Base-by-base conservation (phyloP, 2,888 invertebrate species). In the Ophioninae sp. region DNA sequence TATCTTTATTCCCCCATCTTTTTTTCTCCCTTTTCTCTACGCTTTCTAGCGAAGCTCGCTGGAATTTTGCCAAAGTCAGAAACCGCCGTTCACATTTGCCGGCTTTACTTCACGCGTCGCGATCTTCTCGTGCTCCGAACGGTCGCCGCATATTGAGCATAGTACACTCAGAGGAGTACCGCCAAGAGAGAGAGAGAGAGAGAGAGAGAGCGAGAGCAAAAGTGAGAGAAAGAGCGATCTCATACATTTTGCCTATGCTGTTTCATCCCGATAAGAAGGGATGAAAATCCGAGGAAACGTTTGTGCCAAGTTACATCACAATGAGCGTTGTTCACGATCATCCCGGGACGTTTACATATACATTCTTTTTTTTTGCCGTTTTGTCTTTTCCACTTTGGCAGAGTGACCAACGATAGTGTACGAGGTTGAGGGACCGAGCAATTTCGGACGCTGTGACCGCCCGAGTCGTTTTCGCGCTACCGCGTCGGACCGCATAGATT, bases 131-230 rank as follows among this genome's bases (percentile, higher is more conserved):
- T 82, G 39, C 68, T 72, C 65, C 62, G 68, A 64, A 82, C 82
- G 78, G 78, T 87, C 86, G 81, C 79, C 85, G 88, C 87, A 84
- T 86, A 88, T 88, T 87, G 87, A 88, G 81, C 85, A 67, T 30
- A 67, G 20, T 23, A 21, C 30, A 62, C 17, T 68, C n/a, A 37
- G 10, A 17, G 20, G 21, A 20, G 56, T n/a, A n/a, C n/a, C n/a
- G n/a, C n/a, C n/a, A n/a, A 75, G 56, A 74, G 65, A 6, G 21
- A 62, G 62, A 23, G 23, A 62, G 44, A 23, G 7, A n/a, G 23
- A 41, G 7, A 41, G 10, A 56, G 39, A 62, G 30, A 50, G 44
- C 30, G 44, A 50, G 73, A 23, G 41, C 7, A 20, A 57, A 37
- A 50, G 37, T 20, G 41, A 62, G 69, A 62, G 72, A 73, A 56